Evolutionary conservation across 2,888 invertebrate species (phyloP).

Genomic region (Holacanthella duospinosa): DNA sequence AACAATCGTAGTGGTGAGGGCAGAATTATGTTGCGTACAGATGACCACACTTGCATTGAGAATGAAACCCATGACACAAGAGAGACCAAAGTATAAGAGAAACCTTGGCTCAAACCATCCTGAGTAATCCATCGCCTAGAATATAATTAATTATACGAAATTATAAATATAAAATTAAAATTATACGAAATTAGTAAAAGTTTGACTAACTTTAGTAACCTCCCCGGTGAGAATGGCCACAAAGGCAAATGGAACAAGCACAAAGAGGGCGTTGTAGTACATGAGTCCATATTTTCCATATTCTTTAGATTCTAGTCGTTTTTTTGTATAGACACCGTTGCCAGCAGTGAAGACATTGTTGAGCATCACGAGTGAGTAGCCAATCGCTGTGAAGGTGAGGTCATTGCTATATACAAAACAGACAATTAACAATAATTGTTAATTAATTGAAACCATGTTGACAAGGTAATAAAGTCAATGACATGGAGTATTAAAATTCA

Average conservation of each 20-base stretch:
- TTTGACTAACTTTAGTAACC: constrained; percentile 45
- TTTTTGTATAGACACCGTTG: constrained; percentile 92
- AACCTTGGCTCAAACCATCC: constrained; percentile 70
- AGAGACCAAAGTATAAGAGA: constrained; percentile 66
- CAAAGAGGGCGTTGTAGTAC: constrained; percentile 84
- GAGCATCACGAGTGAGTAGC: constrained; percentile 79
- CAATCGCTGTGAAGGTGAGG: constrained; percentile 78
- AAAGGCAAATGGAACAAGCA: constrained; percentile 64
- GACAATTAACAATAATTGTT: no score
- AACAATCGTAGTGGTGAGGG: constrained; percentile 96
- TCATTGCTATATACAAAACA: constrained; percentile 52
- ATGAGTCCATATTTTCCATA: constrained; percentile 84
- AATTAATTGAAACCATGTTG: no score
- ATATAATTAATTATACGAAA: constrained; percentile 13
- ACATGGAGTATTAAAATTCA: background rate
- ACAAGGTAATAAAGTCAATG: background rate
- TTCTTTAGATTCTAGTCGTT: constrained; percentile 88
- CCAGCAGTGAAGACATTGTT: constrained; percentile 95
- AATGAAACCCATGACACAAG: constrained; percentile 94
- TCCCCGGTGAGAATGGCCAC: constrained; percentile 68
- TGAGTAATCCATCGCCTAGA: constrained; percentile 51
- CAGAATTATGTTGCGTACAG: constrained; percentile 92
- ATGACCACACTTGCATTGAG: constrained; percentile 88
- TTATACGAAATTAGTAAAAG: no score
- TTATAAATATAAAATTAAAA: constrained; percentile 45